Percentiles rank a stretch among this genome's conserved stretches.
These are phyloP conservation scores for Muscidifurax raptorellus DNA, from an alignment of 1,140 invertebrate genomes.

Conservation along the genomic window DNA sequence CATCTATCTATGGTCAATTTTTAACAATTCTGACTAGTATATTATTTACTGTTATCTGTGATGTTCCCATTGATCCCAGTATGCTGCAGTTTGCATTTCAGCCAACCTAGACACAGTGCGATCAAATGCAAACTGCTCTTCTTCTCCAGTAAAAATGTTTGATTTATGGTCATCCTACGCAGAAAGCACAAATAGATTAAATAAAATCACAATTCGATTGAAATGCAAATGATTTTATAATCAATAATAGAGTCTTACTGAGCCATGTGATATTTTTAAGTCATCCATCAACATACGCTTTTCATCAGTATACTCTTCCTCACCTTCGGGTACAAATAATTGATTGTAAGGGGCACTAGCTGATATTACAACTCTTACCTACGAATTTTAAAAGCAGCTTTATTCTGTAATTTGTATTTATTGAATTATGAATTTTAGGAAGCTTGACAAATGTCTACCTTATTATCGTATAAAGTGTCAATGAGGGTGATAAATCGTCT, in stretches of 20 bases:
- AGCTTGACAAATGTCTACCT: conserved; percentile 75
- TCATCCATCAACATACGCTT: conserved; percentile 95
- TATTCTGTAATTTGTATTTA: neutral
- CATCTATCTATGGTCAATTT: conserved; percentile 1
- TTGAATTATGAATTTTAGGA: neutral
- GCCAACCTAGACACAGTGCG: conserved; percentile 92
- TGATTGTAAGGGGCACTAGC: conserved; percentile 84
- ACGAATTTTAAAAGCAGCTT: conserved; percentile 54
- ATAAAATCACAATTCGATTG: neutral
- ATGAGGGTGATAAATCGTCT: conserved; percentile 97
- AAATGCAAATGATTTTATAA: neutral
- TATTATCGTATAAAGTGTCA: conserved; percentile 97
- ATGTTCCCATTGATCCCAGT: conserved; percentile 90
- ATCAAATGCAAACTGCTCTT: conserved; percentile 98
- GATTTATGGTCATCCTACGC: conserved; percentile 82
- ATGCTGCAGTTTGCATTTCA: conserved; percentile 96
- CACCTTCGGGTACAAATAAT: conserved; percentile 82
- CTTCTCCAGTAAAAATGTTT: conserved; percentile 97
- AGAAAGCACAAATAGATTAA: conserved; percentile 46
- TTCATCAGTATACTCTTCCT: conserved; percentile 81
- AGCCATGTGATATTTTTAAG: conserved; percentile 83
- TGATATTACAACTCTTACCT: conserved; percentile 87
- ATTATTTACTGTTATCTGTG: conserved; percentile 68
- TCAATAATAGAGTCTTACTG: conserved; percentile 67
- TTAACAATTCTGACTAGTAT: conserved; percentile 38